These are phyloP conservation scores for Girardinichthys multiradiatus DNA, from an alignment of 2,113 vertebrate species.

Conservation along the genomic window DNA sequence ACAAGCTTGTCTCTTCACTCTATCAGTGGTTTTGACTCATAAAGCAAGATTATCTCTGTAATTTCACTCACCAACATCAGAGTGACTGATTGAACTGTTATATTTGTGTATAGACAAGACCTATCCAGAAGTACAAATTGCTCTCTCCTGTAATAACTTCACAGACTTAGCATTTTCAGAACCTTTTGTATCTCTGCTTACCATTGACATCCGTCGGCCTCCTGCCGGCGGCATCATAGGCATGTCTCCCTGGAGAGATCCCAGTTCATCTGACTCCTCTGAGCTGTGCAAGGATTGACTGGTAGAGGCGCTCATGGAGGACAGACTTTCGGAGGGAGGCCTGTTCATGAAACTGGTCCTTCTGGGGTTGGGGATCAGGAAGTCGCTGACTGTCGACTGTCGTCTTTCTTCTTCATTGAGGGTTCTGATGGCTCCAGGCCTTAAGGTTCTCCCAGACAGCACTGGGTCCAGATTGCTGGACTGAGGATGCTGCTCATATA, in stretches of 20 bases:
- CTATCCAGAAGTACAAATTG: background rate
- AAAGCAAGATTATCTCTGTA: background rate
- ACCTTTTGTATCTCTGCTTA: slow-evolving; percentile 73
- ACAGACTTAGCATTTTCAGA: background rate
- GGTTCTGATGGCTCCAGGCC: slow-evolving; percentile 69
- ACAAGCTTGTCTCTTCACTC: background rate
- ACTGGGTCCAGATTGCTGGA: slow-evolving; percentile 67
- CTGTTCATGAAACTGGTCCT: slow-evolving; percentile 86
- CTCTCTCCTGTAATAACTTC: background rate
- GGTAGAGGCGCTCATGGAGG: slow-evolving; percentile 77
- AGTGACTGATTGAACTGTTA: background rate
- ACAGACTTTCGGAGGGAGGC: slow-evolving; percentile 82
- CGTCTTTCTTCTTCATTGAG: slow-evolving; percentile 69
- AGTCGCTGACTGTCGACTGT: slow-evolving; percentile 78
- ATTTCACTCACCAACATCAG: background rate
- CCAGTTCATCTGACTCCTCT: slow-evolving; percentile 84
- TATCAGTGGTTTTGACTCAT: background rate
- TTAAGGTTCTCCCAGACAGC: slow-evolving; percentile 50
- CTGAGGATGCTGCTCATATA: slow-evolving; percentile 45
- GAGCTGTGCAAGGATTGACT: slow-evolving; percentile 79
- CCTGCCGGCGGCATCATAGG: slow-evolving; percentile 79
- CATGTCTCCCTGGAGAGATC: slow-evolving; percentile 76
- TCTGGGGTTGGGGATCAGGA: slow-evolving; percentile 67
- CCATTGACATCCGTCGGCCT: slow-evolving; percentile 88
- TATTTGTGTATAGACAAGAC: background rate